Percentiles rank a stretch among this genome's conserved stretches.
These are phyloP conservation scores for Vesta saturnalis DNA, from an alignment of 2,888 invertebrate genomes.

Conservation along the genomic window DNA sequence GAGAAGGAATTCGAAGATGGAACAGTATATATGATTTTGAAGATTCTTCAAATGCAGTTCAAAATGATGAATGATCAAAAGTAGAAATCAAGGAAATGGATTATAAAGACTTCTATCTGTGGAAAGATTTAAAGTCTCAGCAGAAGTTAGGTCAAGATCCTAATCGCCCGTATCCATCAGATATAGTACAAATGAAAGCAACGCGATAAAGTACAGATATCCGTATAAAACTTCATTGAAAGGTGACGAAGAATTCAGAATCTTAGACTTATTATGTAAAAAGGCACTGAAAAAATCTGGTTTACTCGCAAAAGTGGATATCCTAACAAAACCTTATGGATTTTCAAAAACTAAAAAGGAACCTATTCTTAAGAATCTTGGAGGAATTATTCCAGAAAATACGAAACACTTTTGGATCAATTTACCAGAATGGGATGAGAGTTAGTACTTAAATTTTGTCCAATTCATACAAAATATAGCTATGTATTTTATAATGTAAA, in stretches of 20 bases:
- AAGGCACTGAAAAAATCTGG: neutral
- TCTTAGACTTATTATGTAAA: slow-evolving; percentile 9
- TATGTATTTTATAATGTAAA: too few species aligned
- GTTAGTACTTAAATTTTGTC: too few species aligned
- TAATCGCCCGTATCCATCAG: neutral
- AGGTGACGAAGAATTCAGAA: slow-evolving; percentile 10
- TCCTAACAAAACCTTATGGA: neutral
- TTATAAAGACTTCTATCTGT: slow-evolving; percentile 22
- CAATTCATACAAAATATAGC: too few species aligned
- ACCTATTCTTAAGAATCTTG: neutral
- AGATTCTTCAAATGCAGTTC: neutral
- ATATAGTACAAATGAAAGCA: slow-evolving; percentile 17
- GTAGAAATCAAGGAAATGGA: slow-evolving; percentile 14
- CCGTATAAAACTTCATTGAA: slow-evolving; percentile 6
- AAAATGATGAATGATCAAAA: neutral
- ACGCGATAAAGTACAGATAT: slow-evolving; percentile 11
- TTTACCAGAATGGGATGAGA: slow-evolving; percentile 13
- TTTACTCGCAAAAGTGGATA: neutral
- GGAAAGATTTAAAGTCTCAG: slow-evolving; percentile 21
- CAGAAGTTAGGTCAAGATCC: neutral
- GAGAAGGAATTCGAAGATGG: neutral
- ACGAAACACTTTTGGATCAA: slow-evolving; percentile 13
- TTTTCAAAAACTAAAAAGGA: slow-evolving; percentile 13
- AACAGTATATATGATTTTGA: neutral
- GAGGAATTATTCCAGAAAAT: slow-evolving; percentile 17